Conservation (phyloP, 1,140 invertebrate genomes). For the Heliconius melpomene region DNA sequence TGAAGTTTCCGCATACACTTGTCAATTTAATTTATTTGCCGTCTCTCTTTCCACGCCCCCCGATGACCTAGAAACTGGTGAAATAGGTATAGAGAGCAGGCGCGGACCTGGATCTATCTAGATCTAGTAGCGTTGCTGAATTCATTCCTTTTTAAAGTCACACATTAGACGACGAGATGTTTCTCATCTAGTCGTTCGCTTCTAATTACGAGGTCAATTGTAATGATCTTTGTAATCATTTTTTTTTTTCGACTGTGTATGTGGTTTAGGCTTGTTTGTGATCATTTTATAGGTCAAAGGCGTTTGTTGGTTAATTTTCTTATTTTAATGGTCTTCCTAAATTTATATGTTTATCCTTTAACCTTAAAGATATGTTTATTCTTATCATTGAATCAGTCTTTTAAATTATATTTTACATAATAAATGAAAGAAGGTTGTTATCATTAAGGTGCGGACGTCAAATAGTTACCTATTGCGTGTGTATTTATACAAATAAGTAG, state of each 20-base stretch:
- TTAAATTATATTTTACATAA: neutral
- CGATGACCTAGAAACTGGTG: conserved; percentile 57
- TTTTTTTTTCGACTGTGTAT: conserved; percentile 4
- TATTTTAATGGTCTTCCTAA: neutral
- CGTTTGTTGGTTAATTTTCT: no score
- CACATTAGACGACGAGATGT: neutral
- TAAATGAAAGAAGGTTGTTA: neutral
- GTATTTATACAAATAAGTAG: neutral
- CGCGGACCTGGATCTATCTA: conserved; percentile 45
- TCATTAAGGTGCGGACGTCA: neutral
- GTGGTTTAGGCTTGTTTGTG: neutral
- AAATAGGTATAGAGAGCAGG: conserved; percentile 55
- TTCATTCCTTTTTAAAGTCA: conserved; percentile 13
- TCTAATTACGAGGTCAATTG: conserved; percentile 36
- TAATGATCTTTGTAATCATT: conserved; percentile 15
- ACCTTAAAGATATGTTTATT: neutral
- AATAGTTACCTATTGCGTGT: neutral
- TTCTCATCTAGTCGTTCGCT: conserved; percentile 18
- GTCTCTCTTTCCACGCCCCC: conserved; percentile 46
- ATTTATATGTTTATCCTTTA: neutral
- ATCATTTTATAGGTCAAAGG: no score
- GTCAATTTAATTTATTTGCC: conserved; percentile 43
- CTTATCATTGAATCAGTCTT: neutral
- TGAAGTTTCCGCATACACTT: conserved; percentile 33
- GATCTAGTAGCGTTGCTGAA: conserved; percentile 37